These are phyloP conservation scores for Plemyria rubiginata DNA, from an alignment of 2,888 invertebrate genomes.

Conservation along the genomic window DNA sequence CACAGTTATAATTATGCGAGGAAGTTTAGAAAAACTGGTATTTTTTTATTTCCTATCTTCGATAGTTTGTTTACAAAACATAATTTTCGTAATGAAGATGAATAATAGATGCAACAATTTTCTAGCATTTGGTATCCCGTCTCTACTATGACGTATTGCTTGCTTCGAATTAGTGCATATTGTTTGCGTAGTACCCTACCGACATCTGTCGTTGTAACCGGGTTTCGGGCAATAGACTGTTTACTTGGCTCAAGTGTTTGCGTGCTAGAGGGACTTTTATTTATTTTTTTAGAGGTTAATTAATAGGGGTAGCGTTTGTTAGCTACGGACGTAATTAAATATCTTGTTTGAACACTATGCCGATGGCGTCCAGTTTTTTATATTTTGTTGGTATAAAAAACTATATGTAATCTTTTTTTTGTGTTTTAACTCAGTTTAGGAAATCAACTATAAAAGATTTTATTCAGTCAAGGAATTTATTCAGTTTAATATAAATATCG, in stretches of 20 bases:
- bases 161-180: conserved; percentile 73
- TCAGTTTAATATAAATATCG: no score
- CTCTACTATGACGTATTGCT: conserved; percentile 69
- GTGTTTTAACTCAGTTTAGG: no score
- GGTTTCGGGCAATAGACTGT: conserved; percentile 52
- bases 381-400: no score
- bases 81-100: conserved; percentile 15
- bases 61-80: neutral
- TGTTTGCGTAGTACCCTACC: conserved; percentile 62
- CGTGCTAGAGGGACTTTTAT: conserved; percentile 39
- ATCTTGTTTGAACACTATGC: conserved; percentile 9
- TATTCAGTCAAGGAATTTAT: no score
- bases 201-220: conserved; percentile 70
- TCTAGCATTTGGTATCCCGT: conserved; percentile 63
- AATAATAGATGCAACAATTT: conserved; percentile 55
- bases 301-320: conserved; percentile 30
- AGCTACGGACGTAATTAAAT: conserved; percentile 1
- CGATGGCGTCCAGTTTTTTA: neutral
- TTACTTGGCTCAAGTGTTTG: conserved; percentile 53
- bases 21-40: no score
- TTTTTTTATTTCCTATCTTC: neutral
- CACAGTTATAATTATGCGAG: no score
- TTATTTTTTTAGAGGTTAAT: conserved; percentile 47
- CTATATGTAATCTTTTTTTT: no score
- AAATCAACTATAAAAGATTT: no score